These are phyloP conservation scores for Mus minutoides DNA, from an alignment of 2,797 vertebrate species.

Conservation along the genomic window DNA sequence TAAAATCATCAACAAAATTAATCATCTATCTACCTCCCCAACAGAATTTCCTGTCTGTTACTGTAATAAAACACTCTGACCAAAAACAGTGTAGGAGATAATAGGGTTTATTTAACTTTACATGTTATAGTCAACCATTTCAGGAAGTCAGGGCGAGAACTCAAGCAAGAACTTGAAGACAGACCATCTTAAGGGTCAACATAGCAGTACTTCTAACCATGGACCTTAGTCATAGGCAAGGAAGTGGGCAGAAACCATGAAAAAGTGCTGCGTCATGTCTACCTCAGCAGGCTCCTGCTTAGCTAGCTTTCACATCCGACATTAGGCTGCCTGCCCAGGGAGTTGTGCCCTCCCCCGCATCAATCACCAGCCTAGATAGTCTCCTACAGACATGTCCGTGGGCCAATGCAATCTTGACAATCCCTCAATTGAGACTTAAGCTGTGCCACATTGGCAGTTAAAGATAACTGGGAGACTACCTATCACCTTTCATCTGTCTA, in stretches of 20 bases:
- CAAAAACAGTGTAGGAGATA: not conserved
- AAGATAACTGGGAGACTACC: no score
- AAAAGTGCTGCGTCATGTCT: not conserved
- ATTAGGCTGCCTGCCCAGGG: no score
- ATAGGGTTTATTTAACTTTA: not conserved
- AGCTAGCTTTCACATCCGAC: no score
- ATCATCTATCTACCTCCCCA: not conserved
- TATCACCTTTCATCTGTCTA: not conserved
- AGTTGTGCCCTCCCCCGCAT: no score
- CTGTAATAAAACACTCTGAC: not conserved
- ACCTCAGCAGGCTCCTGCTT: not conserved
- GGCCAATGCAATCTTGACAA: not conserved
- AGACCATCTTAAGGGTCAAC: not conserved
- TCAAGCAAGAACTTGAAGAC: not conserved
- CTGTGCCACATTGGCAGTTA: not conserved
- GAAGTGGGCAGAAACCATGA: not conserved
- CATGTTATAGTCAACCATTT: no score
- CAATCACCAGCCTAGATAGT: not conserved
- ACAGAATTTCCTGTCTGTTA: not conserved
- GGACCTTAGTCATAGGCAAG: not conserved
- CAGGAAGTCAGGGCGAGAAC: not conserved
- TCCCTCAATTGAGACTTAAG: not conserved
- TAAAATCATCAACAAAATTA: constrained; percentile 14
- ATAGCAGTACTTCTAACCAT: not conserved
- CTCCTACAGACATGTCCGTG: not conserved